A percentile compares a stretch with the other conserved stretches of the same genome.
Conservation (phyloP, 2,888 invertebrate species). For the Scrobipalpa costella region DNA sequence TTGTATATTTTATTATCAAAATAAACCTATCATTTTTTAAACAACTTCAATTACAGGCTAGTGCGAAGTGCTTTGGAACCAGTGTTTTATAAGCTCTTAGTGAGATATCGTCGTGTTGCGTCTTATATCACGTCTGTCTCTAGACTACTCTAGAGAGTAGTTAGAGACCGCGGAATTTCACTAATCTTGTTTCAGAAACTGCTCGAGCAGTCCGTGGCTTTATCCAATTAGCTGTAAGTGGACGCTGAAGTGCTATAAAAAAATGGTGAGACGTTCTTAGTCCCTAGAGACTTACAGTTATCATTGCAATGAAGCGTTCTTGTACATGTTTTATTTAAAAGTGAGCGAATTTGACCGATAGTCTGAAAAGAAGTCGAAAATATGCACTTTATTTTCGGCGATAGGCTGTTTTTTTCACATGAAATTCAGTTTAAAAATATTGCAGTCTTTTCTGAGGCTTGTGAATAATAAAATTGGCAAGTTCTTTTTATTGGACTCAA, state of each 20-base stretch:
- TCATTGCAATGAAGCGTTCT: conserved; percentile 5
- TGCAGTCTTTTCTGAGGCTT: too few species aligned
- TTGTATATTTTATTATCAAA: neutral
- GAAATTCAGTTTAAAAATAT: neutral
- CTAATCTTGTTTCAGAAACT: conserved; percentile 18
- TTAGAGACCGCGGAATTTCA: conserved; percentile 23
- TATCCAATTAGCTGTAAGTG: conserved; percentile 14
- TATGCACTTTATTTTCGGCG: neutral
- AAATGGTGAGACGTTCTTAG: neutral
- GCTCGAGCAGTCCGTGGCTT: conserved; percentile 12
- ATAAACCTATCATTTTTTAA: neutral
- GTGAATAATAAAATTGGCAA: too few species aligned
- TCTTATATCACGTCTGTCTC: conserved; percentile 25
- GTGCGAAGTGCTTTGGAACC: conserved; percentile 36
- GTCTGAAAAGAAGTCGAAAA: neutral
- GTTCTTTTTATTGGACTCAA: too few species aligned
- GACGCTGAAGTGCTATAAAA: conserved; percentile 11
- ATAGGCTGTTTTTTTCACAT: neutral
- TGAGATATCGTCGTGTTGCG: conserved; percentile 30
- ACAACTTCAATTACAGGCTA: conserved; percentile 38
- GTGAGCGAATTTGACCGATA: conserved; percentile 5
- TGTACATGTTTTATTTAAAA: conserved; percentile 2
- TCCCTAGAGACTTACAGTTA: neutral
- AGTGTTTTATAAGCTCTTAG: conserved; percentile 39
- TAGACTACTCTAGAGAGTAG: conserved; percentile 18